Conservation (phyloP, 2,797 vertebrate species). For the Propithecus perrieri region DNA sequence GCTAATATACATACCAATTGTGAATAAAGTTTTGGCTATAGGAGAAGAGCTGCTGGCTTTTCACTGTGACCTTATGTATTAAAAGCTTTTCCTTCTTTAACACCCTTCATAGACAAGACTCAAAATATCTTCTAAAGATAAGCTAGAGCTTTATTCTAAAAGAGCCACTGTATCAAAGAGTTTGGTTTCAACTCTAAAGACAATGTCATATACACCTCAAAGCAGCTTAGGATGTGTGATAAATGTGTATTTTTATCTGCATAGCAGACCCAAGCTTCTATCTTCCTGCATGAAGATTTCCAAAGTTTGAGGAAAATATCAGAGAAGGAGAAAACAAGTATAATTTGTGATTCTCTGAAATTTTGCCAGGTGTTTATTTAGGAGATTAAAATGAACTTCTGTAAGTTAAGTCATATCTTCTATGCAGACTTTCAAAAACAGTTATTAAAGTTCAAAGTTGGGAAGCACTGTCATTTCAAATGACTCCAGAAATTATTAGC, state of each 20-base stretch:
- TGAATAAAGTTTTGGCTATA: not conserved
- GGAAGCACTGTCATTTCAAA: not conserved
- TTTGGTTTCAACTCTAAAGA: constrained; percentile 7
- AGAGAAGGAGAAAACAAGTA: not conserved
- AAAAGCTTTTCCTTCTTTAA: not conserved
- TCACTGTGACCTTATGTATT: not conserved
- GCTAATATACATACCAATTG: not conserved
- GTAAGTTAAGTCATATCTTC: not conserved
- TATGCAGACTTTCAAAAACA: not conserved
- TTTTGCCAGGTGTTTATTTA: not conserved
- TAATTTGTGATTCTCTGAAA: not conserved
- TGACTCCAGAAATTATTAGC: not conserved
- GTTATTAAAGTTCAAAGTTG: not conserved
- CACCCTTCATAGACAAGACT: not conserved
- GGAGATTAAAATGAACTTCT: not conserved
- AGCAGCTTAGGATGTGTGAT: not conserved
- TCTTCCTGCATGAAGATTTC: constrained; percentile 7
- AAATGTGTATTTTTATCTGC: not conserved
- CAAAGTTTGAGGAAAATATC: not conserved
- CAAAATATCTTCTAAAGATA: constrained; percentile 21
- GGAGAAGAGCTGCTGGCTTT: not conserved
- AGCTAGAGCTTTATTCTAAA: constrained; percentile 24
- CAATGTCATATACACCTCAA: constrained; percentile 7
- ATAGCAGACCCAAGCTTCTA: not conserved
- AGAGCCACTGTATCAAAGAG: not conserved